Base-by-base conservation (phyloP, 1,140 invertebrate species). In the Diploscapter pachys region DNA sequence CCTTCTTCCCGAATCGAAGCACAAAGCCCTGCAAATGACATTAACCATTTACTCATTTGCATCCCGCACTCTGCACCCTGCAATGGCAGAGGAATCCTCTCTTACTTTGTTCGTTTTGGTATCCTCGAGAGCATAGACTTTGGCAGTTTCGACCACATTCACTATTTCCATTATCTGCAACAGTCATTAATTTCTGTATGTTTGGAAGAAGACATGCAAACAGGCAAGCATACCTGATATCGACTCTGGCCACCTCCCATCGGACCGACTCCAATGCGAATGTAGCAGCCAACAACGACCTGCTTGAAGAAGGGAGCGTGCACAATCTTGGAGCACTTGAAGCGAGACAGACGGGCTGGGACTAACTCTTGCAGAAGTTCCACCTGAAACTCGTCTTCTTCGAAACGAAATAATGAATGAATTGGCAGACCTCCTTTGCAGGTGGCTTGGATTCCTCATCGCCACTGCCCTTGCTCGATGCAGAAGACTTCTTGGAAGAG, bases 121-220 rank as follows among this genome's bases (percentile, higher is more conserved):
- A 72, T 88, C 90, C 11, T 88, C 89, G 48, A 99, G 87, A 77
- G 92, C 91, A 86, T 99, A 99, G 61, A 98, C 90, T 88, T 93
- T 98, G 0, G 91, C 91, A 0, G 95, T 97, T 88, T 98, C 96
- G 73, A 95, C 93, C 4, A 98, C 93, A 79, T 98, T 95, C 13
- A 93, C 94, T 59, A 96, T 87, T 88, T 90, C 82, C 64, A 63
- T 65, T 9, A 84, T 74, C 80, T 83, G 13, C 64, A 84, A 73
- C 11, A 31, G 31, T 31, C 31, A 31, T 31, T 31, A 31, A 31
- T 31, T 31, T 31, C 31, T 31, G 31, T 31, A 31, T 73, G 4
- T 11, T n/a, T 71, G 52, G 57, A 48, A 2, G n/a, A 2, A 8
- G 48, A 31, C 51, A 2, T 48, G n/a, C 71, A 31, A 31, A 13